Percentiles rank a stretch among this genome's conserved stretches.
These are phyloP conservation scores for Gasteruption jaculator DNA, from an alignment of 2,888 invertebrate species.

Conservation along the genomic window DNA sequence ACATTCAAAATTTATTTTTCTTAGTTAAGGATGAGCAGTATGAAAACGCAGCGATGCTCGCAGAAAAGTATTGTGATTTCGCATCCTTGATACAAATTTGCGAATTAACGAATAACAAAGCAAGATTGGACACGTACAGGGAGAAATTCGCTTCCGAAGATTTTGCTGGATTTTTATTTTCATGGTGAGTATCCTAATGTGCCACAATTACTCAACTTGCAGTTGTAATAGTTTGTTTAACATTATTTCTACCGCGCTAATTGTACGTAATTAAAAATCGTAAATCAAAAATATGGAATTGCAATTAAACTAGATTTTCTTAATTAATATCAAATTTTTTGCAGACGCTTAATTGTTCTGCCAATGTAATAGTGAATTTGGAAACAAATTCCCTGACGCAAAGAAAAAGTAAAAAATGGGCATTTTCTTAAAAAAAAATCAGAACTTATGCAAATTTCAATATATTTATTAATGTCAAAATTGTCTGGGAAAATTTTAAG, in stretches of 20 bases:
- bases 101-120: constrained; percentile 69
- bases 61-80: constrained; percentile 88
- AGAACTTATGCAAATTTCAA: neutral
- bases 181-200: constrained; percentile 37
- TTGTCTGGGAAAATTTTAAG: no score
- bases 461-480: no score
- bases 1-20: constrained; percentile 26
- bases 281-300: no score
- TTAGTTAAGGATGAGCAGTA: constrained; percentile 72
- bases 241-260: neutral
- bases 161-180: constrained; percentile 45
- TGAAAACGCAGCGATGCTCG: constrained; percentile 77
- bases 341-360: no score
- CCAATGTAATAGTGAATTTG: no score
- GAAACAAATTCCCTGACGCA: no score
- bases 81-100: constrained; percentile 77
- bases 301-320: no score
- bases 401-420: neutral
- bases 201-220: neutral
- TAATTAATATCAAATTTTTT: no score
- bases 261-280: no score
- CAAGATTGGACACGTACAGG: constrained; percentile 68
- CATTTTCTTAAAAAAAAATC: neutral
- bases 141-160: constrained; percentile 62
- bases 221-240: neutral